Evolutionary conservation across 2,797 vertebrate genomes (phyloP), one percentile per base, ranked within the genome.

Genomic region (Argentina silus): DNA sequence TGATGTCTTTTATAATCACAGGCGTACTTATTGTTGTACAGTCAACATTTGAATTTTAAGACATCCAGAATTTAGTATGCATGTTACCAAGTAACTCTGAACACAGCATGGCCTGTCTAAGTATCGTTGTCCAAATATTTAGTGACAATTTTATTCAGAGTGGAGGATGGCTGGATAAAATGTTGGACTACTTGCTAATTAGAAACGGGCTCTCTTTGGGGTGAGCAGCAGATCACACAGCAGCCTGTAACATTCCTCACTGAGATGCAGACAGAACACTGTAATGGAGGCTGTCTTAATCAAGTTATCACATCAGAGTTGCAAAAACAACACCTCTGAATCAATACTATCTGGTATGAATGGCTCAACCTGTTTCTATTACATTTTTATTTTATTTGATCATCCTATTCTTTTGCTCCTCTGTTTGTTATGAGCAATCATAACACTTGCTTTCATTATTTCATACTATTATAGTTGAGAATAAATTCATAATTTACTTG

Each of bases 161-260:
- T 8, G 51, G 51, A 53, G 51, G 15, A 15, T 42, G 2, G 14
- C 12, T 44, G 36, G 36, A 14, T 14, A 23, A 7, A 62, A 14
- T 1, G 7, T 6, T 57, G 15, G 7, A 62, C 14, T 62, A 62
- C 14, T 70, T 77, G 69, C 15, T 61, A 81, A 81, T 84, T 69
- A 72, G 15, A 64, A 67, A 69, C 19, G 1, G 60, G 4, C 12
- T 6, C 15, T 19, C 27, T 21, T 48, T 45, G n/a, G 51, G 23
- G 27, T 23, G 17, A 62, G 27, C 14, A 53, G 15, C 56, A 43
- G 10, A 3, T 14, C 1, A 2, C 0, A 51, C 65, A 64, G 48
- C 3, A 15, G 10, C 21, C 19, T 79, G 70, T 48, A 10, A 78
- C 51, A 75, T 77, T 75, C 66, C 67, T 48, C 47, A 68, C 19